Evolutionary conservation across 1,140 invertebrate genomes (phyloP).

Genomic region (Caerostris extrusa): DNA sequence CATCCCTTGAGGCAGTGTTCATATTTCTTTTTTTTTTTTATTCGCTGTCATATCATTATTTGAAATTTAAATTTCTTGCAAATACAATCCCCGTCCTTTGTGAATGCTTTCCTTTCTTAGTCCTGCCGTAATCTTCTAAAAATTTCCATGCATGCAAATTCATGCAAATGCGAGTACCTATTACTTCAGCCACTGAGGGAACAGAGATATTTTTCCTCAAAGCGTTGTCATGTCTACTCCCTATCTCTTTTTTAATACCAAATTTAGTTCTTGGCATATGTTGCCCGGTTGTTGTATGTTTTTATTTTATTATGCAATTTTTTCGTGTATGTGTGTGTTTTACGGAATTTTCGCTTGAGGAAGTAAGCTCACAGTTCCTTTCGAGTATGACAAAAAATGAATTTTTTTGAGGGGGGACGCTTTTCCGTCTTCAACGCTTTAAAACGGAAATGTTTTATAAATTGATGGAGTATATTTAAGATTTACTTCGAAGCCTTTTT

Average conservation of each 20-base stretch:
- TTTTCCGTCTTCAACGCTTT: background rate
- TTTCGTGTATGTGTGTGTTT: background rate
- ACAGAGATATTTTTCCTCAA: background rate
- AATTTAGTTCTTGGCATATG: background rate
- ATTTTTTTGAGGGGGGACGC: no score
- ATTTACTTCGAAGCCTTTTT: background rate
- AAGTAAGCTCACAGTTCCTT: background rate
- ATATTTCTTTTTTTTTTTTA: background rate
- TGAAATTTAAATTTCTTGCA: background rate
- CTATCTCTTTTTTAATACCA: conserved; percentile 48
- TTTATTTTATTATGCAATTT: background rate
- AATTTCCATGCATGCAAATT: conserved; percentile 58
- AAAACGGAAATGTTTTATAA: background rate
- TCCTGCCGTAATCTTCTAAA: conserved; percentile 5
- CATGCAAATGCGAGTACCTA: conserved; percentile 2
- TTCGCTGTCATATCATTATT: background rate
- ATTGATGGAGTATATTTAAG: background rate
- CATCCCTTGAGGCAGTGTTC: background rate
- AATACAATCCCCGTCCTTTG: background rate
- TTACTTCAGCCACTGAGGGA: background rate
- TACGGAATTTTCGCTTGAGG: background rate
- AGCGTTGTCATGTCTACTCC: conserved; percentile 3
- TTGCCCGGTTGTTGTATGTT: background rate
- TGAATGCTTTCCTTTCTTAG: background rate
- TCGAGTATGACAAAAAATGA: no score